phyloP scores from a whole-genome alignment of 2,797 vertebrate genomes.

The Ficedula albicollis region DNA sequence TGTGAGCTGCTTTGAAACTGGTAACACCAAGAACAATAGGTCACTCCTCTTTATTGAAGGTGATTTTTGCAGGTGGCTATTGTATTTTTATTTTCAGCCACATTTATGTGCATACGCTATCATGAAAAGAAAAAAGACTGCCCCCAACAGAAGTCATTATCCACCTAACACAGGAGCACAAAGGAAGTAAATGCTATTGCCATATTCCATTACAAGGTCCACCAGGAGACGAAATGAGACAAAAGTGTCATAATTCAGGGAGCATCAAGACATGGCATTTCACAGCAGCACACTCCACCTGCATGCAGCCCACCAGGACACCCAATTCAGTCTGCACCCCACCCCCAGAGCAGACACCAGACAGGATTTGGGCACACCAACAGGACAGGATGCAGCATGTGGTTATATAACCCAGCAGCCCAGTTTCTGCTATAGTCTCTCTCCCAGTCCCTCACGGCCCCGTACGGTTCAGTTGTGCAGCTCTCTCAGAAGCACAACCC shows the following conservation, averaged over 20 bases:
- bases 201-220: background rate
- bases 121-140: background rate
- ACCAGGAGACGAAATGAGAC: background rate
- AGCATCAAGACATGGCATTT: accelerated
- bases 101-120: background rate
- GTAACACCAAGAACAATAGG: background rate
- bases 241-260: background rate
- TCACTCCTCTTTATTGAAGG: background rate
- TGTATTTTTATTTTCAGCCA: background rate
- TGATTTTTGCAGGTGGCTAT: background rate
- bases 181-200: background rate
- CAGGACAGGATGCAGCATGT: background rate
- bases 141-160: background rate
- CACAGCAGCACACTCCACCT: background rate
- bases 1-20: background rate
- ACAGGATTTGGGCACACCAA: background rate
- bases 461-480: background rate
- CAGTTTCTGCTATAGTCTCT: background rate
- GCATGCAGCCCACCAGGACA: background rate
- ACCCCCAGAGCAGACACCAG: background rate
- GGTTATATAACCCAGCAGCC: slow-evolving; percentile 5
- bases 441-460: background rate
- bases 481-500: background rate
- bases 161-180: background rate
- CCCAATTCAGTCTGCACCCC: background rate